These are phyloP conservation scores for Poicephalus meyeri DNA, from an alignment of 2,113 vertebrate genomes.

Conservation along the genomic window DNA sequence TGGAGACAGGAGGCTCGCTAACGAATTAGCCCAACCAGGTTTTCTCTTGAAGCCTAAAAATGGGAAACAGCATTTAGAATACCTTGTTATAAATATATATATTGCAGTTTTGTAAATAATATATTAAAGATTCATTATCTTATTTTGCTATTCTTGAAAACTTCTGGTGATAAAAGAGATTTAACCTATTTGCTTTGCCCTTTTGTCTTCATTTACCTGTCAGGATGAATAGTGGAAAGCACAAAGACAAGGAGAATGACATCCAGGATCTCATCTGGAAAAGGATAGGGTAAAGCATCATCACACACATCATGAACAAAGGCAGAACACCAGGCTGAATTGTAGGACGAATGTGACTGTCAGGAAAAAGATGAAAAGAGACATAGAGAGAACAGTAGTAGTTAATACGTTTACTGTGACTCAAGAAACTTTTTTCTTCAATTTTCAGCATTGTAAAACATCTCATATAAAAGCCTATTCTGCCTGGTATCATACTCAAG, in stretches of 20 bases:
- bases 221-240: slow-evolving; percentile 90
- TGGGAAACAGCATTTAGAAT: slow-evolving; percentile 52
- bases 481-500: slow-evolving; percentile 54
- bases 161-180: slow-evolving; percentile 63
- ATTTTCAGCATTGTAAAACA: slow-evolving; percentile 62
- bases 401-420: slow-evolving; percentile 64
- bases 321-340: slow-evolving; percentile 81
- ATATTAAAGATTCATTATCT: slow-evolving; percentile 59
- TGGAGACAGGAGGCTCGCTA: slow-evolving; percentile 57
- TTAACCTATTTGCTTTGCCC: slow-evolving; percentile 63
- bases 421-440: slow-evolving; percentile 58
- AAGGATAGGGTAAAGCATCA: slow-evolving; percentile 81
- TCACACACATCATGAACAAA: slow-evolving; percentile 90
- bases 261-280: slow-evolving; percentile 87
- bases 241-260: slow-evolving; percentile 91
- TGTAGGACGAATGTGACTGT: slow-evolving; percentile 83
- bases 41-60: slow-evolving; percentile 52
- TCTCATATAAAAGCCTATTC: slow-evolving; percentile 58
- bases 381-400: slow-evolving; percentile 33
- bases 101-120: slow-evolving; percentile 53
- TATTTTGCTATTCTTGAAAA: slow-evolving; percentile 66
- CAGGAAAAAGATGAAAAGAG: slow-evolving; percentile 54
- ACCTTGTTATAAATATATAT: slow-evolving; percentile 30
- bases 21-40: slow-evolving; percentile 57
- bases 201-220: slow-evolving; percentile 83